Evolutionary conservation across 2,797 vertebrate species (phyloP).

Genomic region (Chiroxiphia lanceolata): DNA sequence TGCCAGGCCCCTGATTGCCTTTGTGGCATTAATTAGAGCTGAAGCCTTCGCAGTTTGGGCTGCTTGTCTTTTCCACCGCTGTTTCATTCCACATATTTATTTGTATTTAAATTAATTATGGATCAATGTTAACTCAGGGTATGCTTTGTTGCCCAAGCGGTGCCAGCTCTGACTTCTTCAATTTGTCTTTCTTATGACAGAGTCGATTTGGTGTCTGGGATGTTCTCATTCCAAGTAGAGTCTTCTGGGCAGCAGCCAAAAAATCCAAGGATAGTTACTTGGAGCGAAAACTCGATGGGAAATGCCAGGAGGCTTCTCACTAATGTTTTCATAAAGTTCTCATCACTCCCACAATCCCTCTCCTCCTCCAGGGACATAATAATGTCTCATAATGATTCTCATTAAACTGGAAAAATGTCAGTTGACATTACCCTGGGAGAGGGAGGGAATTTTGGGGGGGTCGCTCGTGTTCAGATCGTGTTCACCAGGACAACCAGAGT

Average conservation of each 20-base stretch:
- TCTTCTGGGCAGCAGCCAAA: neutral
- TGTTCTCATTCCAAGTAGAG: neutral
- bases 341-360: neutral
- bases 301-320: conserved; percentile 20
- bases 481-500: neutral
- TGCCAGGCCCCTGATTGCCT: conserved; percentile 30
- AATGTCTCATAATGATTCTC: conserved; percentile 31
- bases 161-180: conserved; percentile 9
- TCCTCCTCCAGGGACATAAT: neutral
- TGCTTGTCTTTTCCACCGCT: neutral
- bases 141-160: conserved; percentile 33
- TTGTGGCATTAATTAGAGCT: conserved; percentile 45
- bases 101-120: conserved; percentile 46
- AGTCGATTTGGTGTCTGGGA: conserved; percentile 21
- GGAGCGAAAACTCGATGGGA: neutral
- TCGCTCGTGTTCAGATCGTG: accelerated
- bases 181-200: conserved; percentile 25
- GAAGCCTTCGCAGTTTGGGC: neutral
- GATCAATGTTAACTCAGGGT: conserved; percentile 24
- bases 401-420: conserved; percentile 33
- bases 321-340: conserved; percentile 29
- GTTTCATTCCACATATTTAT: neutral
- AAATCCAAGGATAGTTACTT: neutral
- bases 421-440: neutral
- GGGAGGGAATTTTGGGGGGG: neutral